A percentile compares a stretch with the other conserved stretches of the same genome.
phyloP scores from a whole-genome alignment of 2,888 invertebrate genomes.

The Entomobrya proxima region DNA sequence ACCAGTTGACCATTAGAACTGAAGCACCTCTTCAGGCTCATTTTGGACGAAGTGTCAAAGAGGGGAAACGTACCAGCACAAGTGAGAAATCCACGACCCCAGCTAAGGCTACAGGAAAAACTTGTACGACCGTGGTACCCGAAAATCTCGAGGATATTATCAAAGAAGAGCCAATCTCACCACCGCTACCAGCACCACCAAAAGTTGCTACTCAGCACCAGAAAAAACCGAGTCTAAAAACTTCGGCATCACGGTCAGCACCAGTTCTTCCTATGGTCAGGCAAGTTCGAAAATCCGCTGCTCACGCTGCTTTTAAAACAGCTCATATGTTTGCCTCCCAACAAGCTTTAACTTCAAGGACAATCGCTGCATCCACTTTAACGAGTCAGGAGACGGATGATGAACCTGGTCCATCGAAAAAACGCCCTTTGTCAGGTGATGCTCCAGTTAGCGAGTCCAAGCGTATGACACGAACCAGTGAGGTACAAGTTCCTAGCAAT shows the following conservation, averaged over 20 bases:
- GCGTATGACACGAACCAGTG: constrained; percentile 5
- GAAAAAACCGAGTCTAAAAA: neutral
- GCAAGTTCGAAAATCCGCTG: constrained; percentile 55
- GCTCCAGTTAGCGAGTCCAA: constrained; percentile 6
- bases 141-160: neutral
- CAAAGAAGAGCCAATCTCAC: neutral
- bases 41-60: neutral
- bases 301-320: constrained; percentile 51
- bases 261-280: constrained; percentile 39
- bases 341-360: neutral
- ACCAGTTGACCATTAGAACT: constrained; percentile 42
- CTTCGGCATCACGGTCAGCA: neutral
- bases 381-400: neutral
- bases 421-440: neutral
- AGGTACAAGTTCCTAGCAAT: too few species aligned
- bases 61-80: neutral
- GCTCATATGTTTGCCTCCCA: constrained; percentile 56
- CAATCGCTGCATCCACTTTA: neutral
- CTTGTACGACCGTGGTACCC: neutral
- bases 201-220: neutral
- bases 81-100: neutral
- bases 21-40: neutral
- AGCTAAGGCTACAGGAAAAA: neutral
- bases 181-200: neutral
- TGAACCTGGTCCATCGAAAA: neutral